Percentiles rank a stretch among this genome's conserved stretches.
Conservation (phyloP, 64 coral and sea anemone genomes). For the Hydrozoanthus tunicans region DNA sequence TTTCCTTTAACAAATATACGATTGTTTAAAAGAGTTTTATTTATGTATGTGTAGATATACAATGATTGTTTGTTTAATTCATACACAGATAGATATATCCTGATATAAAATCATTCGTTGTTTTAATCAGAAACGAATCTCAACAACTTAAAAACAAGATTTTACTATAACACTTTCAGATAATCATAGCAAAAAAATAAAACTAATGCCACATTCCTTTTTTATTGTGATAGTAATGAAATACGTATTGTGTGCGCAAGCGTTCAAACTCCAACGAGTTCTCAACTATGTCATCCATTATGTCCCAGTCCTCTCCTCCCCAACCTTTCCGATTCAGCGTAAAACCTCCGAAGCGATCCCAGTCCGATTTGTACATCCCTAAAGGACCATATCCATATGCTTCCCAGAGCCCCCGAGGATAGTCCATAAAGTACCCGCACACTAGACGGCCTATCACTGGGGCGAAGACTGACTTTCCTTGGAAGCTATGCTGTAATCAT, state of each 20-base stretch:
- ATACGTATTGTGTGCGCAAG: background rate
- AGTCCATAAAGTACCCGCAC: background rate
- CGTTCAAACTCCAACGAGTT: background rate
- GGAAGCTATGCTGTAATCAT: background rate
- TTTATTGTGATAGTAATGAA: constrained; percentile 7
- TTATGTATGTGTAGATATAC: too few relatives aligned
- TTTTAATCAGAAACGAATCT: too few relatives aligned
- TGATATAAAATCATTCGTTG: too few relatives aligned
- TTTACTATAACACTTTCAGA: too few relatives aligned
- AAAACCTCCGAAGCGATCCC: constrained; percentile 3
- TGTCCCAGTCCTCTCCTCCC: constrained; percentile 11
- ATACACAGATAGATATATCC: too few relatives aligned
- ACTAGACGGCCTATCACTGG: background rate
- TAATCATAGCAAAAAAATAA: too few relatives aligned
- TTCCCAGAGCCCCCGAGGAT: background rate
- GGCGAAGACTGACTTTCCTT: background rate
- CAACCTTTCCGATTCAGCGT: background rate
- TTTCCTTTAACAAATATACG: too few relatives aligned
- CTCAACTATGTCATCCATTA: background rate
- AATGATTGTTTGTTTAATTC: too few relatives aligned
- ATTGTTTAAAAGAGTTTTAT: too few relatives aligned
- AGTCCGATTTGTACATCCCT: background rate
- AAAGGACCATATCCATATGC: background rate
- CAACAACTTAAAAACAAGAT: too few relatives aligned
- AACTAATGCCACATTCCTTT: background rate